Conservation (phyloP, 1,140 invertebrate species). For the Ceratina australensis region DNA sequence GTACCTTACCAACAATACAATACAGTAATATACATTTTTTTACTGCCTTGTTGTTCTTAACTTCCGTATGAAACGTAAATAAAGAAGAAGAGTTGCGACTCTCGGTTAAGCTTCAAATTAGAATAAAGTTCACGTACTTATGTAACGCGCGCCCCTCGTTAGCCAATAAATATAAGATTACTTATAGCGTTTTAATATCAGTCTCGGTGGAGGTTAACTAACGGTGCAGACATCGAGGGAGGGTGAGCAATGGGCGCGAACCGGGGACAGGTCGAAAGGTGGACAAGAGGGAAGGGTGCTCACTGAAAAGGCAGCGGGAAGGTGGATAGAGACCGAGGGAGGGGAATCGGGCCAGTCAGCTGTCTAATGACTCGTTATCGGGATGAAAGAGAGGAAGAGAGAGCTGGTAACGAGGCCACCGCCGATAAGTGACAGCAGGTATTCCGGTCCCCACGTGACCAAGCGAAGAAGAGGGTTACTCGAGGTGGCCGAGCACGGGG, state of each 20-base stretch:
- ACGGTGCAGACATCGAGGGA: background rate
- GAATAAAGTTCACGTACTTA: no score
- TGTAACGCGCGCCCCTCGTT: background rate
- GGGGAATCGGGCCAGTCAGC: conserved; percentile 51
- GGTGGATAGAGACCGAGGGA: conserved; percentile 44
- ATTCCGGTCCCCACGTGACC: conserved; percentile 48
- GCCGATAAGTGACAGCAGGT: conserved; percentile 63
- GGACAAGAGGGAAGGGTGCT: conserved; percentile 43
- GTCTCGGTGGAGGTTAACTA: background rate
- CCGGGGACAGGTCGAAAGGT: conserved; percentile 42
- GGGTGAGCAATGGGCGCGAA: background rate
- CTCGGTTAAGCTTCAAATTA: no score
- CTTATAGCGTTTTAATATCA: background rate
- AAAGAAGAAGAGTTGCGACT: no score
- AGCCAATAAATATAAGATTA: background rate
- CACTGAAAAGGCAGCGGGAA: conserved; percentile 47
- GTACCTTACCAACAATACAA: no score
- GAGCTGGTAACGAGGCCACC: conserved; percentile 69
- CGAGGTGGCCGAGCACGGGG: conserved; percentile 5
- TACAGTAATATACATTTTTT: no score
- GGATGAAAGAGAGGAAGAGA: conserved; percentile 38
- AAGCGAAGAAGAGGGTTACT: conserved; percentile 49
- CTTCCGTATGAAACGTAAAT: no score
- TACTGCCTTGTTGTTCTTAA: no score
- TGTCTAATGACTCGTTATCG: conserved; percentile 73